phyloP scores from a whole-genome alignment of 2,113 vertebrate species.

The Sceloporus tristichus region DNA sequence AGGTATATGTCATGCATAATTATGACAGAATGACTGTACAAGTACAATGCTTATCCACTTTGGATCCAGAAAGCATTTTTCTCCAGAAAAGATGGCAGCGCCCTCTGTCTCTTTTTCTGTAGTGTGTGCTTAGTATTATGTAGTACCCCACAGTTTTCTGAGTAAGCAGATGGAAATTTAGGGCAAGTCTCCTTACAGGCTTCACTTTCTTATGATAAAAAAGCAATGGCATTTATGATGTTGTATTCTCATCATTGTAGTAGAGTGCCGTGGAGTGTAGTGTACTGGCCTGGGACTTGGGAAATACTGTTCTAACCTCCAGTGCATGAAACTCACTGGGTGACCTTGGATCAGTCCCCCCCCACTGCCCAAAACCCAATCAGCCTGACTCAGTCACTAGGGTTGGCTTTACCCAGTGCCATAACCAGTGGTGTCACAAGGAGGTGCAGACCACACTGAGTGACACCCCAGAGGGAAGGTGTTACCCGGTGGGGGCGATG shows the following conservation, averaged over 20 bases:
- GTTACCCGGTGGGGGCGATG: too few relatives aligned
- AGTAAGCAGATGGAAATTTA: too few relatives aligned
- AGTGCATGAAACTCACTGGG: background rate
- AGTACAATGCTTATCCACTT: too few relatives aligned
- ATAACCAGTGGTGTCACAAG: too few relatives aligned
- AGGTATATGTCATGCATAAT: background rate
- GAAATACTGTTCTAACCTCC: background rate
- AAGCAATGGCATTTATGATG: background rate
- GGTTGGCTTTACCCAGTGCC: too few relatives aligned
- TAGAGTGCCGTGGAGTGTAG: background rate
- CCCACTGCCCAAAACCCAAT: too few relatives aligned
- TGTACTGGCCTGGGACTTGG: background rate
- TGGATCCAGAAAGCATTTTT: too few relatives aligned
- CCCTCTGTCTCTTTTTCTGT: background rate
- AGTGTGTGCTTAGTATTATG: background rate
- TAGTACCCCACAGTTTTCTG: background rate
- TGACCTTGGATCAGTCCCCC: background rate
- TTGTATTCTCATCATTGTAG: background rate
- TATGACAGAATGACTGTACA: background rate
- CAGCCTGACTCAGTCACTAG: too few relatives aligned
- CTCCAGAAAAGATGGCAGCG: too few relatives aligned
- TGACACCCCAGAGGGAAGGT: too few relatives aligned
- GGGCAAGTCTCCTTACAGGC: too few relatives aligned
- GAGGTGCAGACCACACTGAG: too few relatives aligned
- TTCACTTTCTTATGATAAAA: background rate